Conservation (phyloP, 2,113 vertebrate species). For the Amphiprion ocellaris region DNA sequence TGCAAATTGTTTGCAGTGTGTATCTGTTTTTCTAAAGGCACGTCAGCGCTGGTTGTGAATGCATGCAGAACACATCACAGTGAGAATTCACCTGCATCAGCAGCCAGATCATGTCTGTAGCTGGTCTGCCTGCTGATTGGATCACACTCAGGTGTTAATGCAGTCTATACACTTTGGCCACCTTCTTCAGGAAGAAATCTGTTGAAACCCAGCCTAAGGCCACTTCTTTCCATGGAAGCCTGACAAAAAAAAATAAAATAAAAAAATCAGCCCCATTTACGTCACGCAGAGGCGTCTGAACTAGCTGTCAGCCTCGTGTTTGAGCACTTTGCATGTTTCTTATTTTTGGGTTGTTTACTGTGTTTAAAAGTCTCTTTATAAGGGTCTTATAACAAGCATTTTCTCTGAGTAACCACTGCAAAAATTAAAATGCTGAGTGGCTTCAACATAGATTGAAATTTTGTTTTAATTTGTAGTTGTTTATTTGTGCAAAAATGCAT, state of each 20-base stretch:
- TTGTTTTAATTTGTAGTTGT: too few relatives aligned
- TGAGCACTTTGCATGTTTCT: neutral
- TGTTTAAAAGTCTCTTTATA: neutral
- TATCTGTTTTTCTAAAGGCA: too few relatives aligned
- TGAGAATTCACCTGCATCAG: too few relatives aligned
- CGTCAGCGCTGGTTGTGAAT: too few relatives aligned
- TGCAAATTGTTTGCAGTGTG: too few relatives aligned
- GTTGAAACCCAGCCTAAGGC: neutral
- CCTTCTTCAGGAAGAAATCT: conserved; percentile 5
- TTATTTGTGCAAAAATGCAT: too few relatives aligned
- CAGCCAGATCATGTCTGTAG: too few relatives aligned
- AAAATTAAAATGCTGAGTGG: too few relatives aligned
- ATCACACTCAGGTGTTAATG: conserved; percentile 1
- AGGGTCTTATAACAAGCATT: too few relatives aligned
- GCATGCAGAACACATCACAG: too few relatives aligned
- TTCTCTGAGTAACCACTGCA: too few relatives aligned
- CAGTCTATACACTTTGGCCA: neutral
- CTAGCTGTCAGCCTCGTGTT: neutral
- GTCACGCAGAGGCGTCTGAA: neutral
- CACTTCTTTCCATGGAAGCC: neutral
- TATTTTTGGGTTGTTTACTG: neutral
- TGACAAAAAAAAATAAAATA: neutral
- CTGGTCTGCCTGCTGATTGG: neutral
- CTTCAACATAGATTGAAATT: too few relatives aligned
- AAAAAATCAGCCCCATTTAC: neutral